phyloP scores from a whole-genome alignment of 1,140 invertebrate species.

The Drosophila sulfurigaster region DNA sequence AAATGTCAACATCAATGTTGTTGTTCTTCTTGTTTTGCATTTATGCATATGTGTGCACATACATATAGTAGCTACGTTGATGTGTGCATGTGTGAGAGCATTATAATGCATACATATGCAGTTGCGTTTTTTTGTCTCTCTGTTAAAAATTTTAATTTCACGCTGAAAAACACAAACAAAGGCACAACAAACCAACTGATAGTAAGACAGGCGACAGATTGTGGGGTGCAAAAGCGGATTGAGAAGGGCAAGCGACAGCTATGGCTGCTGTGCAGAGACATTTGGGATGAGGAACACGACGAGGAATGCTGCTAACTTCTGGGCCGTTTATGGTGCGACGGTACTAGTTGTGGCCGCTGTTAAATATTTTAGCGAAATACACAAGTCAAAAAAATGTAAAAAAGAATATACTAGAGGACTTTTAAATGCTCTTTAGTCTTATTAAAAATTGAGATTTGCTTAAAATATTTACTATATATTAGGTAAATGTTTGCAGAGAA shows the following conservation, averaged over 20 bases:
- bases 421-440: not conserved
- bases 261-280: not conserved
- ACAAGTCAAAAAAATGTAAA: constrained; percentile 12
- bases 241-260: not conserved
- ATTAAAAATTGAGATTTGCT: too few relatives aligned
- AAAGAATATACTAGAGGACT: not conserved
- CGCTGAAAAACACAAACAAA: constrained; percentile 69
- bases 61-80: constrained; percentile 31
- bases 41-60: constrained; percentile 48
- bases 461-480: too few relatives aligned
- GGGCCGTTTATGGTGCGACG: constrained; percentile 47
- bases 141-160: constrained; percentile 80
- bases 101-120: constrained; percentile 49
- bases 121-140: constrained; percentile 59
- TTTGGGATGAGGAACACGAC: constrained; percentile 12
- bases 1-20: constrained; percentile 78
- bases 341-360: constrained; percentile 49
- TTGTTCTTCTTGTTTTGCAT: constrained; percentile 66
- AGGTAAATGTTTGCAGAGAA: too few relatives aligned
- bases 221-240: not conserved
- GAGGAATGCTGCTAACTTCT: constrained; percentile 45
- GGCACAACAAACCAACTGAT: constrained; percentile 17
- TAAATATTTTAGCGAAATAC: constrained; percentile 62
- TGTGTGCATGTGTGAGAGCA: constrained; percentile 23
- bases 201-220: constrained; percentile 8